phyloP scores from a whole-genome alignment of 1,140 invertebrate genomes.

The Trachymyrmex septentrionalis region DNA sequence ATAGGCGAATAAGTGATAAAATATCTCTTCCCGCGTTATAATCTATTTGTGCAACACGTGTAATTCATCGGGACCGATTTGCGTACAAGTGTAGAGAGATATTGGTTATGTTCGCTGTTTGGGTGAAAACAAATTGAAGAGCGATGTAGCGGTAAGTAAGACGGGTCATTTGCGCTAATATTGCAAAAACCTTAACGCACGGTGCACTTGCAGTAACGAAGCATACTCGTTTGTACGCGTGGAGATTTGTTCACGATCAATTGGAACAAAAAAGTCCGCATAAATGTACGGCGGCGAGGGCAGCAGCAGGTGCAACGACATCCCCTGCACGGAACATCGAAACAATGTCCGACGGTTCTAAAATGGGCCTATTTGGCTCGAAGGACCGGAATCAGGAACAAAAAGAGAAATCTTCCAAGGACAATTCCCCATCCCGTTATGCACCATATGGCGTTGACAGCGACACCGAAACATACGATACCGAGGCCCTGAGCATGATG shows the following conservation, averaged over 20 bases:
- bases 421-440: conserved; percentile 71
- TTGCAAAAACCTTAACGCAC: not conserved
- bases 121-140: conserved; percentile 62
- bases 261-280: not conserved
- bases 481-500: conserved; percentile 79
- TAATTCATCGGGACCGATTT: conserved; percentile 12
- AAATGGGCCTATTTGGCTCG: conserved; percentile 80
- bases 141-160: conserved; percentile 24
- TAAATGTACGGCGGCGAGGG: conserved; percentile 51
- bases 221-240: not conserved
- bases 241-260: not conserved
- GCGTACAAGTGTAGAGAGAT: not conserved
- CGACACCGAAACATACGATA: conserved; percentile 78
- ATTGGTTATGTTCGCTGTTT: conserved; percentile 63
- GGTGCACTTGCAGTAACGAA: conserved; percentile 4
- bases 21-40: not conserved
- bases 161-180: not conserved
- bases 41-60: conserved; percentile 2
- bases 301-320: conserved; percentile 31
- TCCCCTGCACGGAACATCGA: conserved; percentile 30
- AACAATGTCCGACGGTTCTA: conserved; percentile 79
- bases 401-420: conserved; percentile 68
- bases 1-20: not conserved
- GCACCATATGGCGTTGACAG: conserved; percentile 77
- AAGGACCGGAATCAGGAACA: conserved; percentile 73